These are phyloP conservation scores for Pseudeuparius sepicola DNA, from an alignment of 2,888 invertebrate genomes.

Conservation along the genomic window DNA sequence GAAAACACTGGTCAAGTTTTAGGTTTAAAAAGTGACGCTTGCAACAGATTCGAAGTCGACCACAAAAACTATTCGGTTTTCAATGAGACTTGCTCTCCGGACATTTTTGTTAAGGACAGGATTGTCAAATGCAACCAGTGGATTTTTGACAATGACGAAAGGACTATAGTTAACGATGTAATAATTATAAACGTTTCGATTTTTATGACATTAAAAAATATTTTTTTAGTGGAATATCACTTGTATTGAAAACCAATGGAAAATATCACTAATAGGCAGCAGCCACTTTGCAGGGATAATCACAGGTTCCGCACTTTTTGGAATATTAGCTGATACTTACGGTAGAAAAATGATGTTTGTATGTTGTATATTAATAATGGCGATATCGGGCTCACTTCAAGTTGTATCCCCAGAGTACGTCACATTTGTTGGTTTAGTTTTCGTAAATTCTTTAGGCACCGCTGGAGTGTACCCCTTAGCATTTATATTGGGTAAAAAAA, in stretches of 20 bases:
- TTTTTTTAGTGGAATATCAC: constrained; percentile 47
- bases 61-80: constrained; percentile 18
- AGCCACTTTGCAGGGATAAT: constrained; percentile 54
- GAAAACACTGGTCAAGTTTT: constrained; percentile 23
- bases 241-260: constrained; percentile 51
- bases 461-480: constrained; percentile 51
- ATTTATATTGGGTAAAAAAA: constrained; percentile 44
- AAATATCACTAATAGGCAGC: constrained; percentile 50
- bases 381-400: constrained; percentile 46
- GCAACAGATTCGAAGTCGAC: constrained; percentile 32
- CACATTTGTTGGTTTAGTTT: constrained; percentile 44
- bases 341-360: constrained; percentile 51
- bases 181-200: constrained; percentile 9
- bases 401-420: constrained; percentile 44
- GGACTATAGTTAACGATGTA: constrained; percentile 50
- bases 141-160: constrained; percentile 43
- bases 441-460: constrained; percentile 51
- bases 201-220: too few relatives aligned
- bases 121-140: constrained; percentile 41
- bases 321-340: constrained; percentile 51
- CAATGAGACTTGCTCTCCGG: constrained; percentile 32
- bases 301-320: constrained; percentile 48
- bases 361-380: constrained; percentile 47
- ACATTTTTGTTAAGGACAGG: constrained; percentile 34
- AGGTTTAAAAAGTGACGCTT: constrained; percentile 33